These are phyloP conservation scores for Eristalis intricaria DNA, from an alignment of 2,888 invertebrate species.

Conservation along the genomic window DNA sequence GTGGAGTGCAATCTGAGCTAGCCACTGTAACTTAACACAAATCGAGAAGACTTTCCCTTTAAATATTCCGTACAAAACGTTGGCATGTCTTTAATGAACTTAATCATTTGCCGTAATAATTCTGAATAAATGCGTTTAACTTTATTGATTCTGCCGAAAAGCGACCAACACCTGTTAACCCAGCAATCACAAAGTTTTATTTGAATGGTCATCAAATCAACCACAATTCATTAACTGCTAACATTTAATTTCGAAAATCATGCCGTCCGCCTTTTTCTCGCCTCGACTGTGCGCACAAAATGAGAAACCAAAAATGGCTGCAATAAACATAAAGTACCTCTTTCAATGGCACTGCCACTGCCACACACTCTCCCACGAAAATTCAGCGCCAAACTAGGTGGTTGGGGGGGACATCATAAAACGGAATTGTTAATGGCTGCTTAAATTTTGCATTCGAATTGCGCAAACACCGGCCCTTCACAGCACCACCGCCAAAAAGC, in stretches of 20 bases:
- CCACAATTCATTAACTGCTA: not conserved
- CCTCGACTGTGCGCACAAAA: constrained; percentile 9
- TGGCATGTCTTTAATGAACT: too few species aligned
- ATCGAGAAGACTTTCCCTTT: too few species aligned
- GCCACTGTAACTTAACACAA: too few species aligned
- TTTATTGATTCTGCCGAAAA: too few species aligned
- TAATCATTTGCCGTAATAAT: too few species aligned
- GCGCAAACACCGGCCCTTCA: constrained; percentile 12
- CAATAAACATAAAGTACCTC: constrained; percentile 39
- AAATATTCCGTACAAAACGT: too few species aligned
- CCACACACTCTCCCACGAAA: not conserved
- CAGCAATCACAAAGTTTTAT: not conserved
- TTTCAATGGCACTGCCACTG: not conserved
- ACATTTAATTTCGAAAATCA: not conserved
- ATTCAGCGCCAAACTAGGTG: not conserved
- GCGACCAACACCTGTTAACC: too few species aligned
- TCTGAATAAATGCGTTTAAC: too few species aligned
- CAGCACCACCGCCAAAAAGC: constrained; percentile 19
- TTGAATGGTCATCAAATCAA: not conserved
- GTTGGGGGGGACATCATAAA: constrained; percentile 27
- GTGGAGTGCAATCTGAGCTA: too few species aligned
- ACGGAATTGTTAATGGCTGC: constrained; percentile 51
- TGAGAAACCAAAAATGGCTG: constrained; percentile 29
- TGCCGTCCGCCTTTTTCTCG: not conserved
- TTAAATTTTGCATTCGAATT: constrained; percentile 62